Conservation (phyloP, 2,797 vertebrate species). For the Scyliorhinus canicula region DNA sequence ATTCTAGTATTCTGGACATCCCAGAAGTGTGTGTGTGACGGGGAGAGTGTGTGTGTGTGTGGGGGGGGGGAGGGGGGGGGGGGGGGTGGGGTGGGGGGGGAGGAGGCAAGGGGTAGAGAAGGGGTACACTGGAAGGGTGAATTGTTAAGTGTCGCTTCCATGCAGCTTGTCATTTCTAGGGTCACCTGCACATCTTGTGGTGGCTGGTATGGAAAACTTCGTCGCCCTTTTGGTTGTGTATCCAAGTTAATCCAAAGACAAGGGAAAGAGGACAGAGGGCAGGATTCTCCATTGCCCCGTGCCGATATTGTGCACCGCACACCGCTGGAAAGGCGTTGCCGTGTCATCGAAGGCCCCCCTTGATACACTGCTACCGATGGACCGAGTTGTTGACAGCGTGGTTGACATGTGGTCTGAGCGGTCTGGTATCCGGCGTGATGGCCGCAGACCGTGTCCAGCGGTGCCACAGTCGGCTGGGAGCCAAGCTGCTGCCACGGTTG, state of each 20-base stretch:
- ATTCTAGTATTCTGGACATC: not conserved
- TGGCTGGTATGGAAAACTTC: not conserved
- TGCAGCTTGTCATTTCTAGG: not conserved
- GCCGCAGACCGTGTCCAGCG: no score
- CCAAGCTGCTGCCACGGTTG: no score
- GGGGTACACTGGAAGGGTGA: not conserved
- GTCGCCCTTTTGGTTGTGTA: not conserved
- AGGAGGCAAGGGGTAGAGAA: not conserved
- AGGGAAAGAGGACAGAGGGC: not conserved
- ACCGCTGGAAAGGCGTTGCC: no score
- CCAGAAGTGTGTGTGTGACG: not conserved
- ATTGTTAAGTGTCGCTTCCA: not conserved
- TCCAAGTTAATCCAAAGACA: not conserved
- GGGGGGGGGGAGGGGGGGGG: no score
- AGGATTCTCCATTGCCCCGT: no score
- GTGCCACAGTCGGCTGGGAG: no score
- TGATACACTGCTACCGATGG: no score
- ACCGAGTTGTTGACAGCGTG: no score
- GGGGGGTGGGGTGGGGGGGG: not conserved
- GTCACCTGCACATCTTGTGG: not conserved
- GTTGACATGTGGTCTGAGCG: no score
- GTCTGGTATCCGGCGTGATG: no score
- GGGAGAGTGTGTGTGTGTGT: not conserved
- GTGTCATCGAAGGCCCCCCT: no score
- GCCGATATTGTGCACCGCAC: no score